Percentiles rank a stretch among this genome's conserved stretches.
Conservation (phyloP, 2,888 invertebrate genomes). For the Saturnia japonica region DNA sequence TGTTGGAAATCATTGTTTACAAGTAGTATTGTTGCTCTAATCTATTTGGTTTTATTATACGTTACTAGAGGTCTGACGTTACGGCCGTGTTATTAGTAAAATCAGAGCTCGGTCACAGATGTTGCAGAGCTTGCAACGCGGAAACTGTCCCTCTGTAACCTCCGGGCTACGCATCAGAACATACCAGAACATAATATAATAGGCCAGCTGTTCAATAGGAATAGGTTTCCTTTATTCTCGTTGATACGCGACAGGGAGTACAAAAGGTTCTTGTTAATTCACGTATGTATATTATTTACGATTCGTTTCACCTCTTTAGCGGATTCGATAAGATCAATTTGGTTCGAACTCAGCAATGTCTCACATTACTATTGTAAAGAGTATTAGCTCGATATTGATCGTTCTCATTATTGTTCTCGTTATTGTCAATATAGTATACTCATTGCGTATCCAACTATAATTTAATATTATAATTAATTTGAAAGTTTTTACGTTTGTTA, state of each 20-base stretch:
- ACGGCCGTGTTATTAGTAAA: slow-evolving; percentile 63
- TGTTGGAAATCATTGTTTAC: background rate
- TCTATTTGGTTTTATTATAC: slow-evolving; percentile 51
- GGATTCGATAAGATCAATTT: slow-evolving; percentile 68
- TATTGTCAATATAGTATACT: background rate
- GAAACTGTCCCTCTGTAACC: slow-evolving; percentile 54
- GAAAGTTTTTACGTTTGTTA: no score
- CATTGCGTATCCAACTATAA: no score
- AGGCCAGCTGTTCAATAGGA: slow-evolving; percentile 39
- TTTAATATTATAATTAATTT: no score
- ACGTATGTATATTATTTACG: slow-evolving; percentile 73
- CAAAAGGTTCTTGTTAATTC: slow-evolving; percentile 73
- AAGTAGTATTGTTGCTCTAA: background rate
- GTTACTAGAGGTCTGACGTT: slow-evolving; percentile 47
- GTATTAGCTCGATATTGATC: slow-evolving; percentile 41
- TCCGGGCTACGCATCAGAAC: slow-evolving; percentile 54
- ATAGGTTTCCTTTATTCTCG: slow-evolving; percentile 37
- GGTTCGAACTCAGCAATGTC: slow-evolving; percentile 73
- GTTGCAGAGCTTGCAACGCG: slow-evolving; percentile 56
- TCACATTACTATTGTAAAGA: slow-evolving; percentile 69
- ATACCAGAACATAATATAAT: slow-evolving; percentile 46
- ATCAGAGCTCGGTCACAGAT: slow-evolving; percentile 59
- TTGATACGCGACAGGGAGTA: slow-evolving; percentile 41
- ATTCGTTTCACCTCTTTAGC: slow-evolving; percentile 73
- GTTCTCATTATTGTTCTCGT: slow-evolving; percentile 18